A percentile compares a stretch with the other conserved stretches of the same genome.
Evolutionary conservation across 2,888 invertebrate genomes (phyloP).

Genomic region (Graphium colonna): DNA sequence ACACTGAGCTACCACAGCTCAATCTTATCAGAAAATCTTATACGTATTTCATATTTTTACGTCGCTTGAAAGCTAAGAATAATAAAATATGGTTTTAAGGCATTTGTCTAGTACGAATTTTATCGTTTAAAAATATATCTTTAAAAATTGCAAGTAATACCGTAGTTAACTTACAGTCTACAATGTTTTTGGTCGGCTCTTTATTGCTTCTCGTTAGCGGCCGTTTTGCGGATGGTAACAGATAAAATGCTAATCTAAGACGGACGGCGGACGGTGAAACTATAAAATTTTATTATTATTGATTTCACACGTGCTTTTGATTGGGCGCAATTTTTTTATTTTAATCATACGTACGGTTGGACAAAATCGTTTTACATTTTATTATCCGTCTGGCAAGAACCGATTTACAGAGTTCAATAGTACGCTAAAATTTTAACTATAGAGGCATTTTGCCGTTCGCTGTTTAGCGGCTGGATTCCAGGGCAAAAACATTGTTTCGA

Average conservation of each 20-base stretch:
- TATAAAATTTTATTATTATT: neutral
- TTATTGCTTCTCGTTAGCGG: neutral
- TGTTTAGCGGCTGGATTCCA: conserved; percentile 11
- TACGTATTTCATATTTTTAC: too few relatives aligned
- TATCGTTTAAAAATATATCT: too few relatives aligned
- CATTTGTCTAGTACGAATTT: neutral
- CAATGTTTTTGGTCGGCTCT: neutral
- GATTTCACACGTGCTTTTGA: neutral
- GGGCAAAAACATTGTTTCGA: conserved; percentile 15
- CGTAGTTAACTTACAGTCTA: too few relatives aligned
- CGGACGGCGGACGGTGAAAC: neutral
- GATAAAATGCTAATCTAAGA: neutral
- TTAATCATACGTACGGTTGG: neutral
- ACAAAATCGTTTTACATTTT: neutral
- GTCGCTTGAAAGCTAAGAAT: too few relatives aligned
- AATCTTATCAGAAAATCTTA: too few relatives aligned
- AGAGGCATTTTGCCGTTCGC: neutral
- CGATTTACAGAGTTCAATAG: neutral
- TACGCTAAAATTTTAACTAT: neutral
- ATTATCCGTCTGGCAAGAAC: neutral
- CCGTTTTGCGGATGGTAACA: neutral
- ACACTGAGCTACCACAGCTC: too few relatives aligned
- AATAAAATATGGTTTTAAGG: neutral
- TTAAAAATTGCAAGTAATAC: too few relatives aligned
- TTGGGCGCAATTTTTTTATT: neutral